Percentiles rank a stretch among this genome's conserved stretches.
phyloP scores from a whole-genome alignment of 2,797 vertebrate genomes.

The Avahi laniger region DNA sequence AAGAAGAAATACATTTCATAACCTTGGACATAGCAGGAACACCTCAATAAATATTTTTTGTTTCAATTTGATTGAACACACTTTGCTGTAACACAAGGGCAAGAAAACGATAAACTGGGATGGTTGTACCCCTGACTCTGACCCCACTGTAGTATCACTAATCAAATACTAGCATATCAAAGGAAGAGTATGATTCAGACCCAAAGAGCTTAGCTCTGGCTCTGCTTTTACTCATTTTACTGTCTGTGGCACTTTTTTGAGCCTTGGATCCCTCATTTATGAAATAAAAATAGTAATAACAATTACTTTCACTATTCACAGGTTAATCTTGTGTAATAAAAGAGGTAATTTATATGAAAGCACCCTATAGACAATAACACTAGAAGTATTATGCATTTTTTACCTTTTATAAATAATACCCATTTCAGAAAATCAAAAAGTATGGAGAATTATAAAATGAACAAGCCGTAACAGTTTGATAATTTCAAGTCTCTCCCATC shows the following conservation, averaged over 20 bases:
- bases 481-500: neutral
- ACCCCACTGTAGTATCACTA: neutral
- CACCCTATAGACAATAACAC: neutral
- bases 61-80: neutral
- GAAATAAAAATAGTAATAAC: constrained; percentile 23
- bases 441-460: neutral
- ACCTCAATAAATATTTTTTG: neutral
- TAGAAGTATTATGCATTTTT: neutral
- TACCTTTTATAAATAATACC: neutral
- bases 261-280: neutral
- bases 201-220: neutral
- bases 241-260: neutral
- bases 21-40: neutral
- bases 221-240: neutral
- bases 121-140: neutral
- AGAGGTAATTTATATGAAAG: neutral
- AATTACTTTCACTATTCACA: neutral
- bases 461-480: neutral
- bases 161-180: neutral
- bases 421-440: constrained; percentile 14
- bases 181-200: neutral
- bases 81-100: neutral
- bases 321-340: neutral
- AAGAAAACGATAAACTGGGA: neutral
- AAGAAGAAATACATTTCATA: constrained; percentile 18